These are phyloP conservation scores for Drosophila albomicans DNA, from an alignment of 1,140 invertebrate species.

Conservation along the genomic window DNA sequence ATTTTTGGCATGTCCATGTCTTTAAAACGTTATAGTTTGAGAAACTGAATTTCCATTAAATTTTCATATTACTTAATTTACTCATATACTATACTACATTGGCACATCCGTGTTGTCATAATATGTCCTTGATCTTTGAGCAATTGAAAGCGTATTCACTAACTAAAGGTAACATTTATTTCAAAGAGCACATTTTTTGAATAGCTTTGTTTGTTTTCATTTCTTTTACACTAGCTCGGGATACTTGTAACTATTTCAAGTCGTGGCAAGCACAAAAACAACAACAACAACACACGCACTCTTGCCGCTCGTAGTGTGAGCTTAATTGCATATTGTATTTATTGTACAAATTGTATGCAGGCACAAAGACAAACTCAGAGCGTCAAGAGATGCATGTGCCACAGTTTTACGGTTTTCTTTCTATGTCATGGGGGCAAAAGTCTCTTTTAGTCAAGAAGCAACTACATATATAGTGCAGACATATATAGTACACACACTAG, in stretches of 20 bases:
- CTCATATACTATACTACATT: too few relatives aligned
- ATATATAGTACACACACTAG: constrained; percentile 21
- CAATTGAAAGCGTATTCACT: constrained; percentile 1
- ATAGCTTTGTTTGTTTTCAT: constrained; percentile 49
- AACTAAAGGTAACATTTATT: not conserved
- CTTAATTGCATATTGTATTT: constrained; percentile 12
- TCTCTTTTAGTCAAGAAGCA: constrained; percentile 9
- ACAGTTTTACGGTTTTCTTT: constrained; percentile 55
- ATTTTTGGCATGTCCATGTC: too few relatives aligned
- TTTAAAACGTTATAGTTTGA: too few relatives aligned
- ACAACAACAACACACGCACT: not conserved
- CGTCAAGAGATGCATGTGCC: constrained; percentile 37
- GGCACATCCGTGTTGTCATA: not conserved
- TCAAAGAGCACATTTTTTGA: constrained; percentile 30
- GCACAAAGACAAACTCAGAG: constrained; percentile 27
- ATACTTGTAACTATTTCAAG: constrained; percentile 62
- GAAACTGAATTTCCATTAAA: too few relatives aligned
- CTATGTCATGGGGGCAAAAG: constrained; percentile 56
- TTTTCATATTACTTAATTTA: too few relatives aligned
- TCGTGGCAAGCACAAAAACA: constrained; percentile 14
- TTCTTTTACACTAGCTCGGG: constrained; percentile 45
- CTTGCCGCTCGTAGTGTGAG: constrained; percentile 12
- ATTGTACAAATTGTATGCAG: constrained; percentile 50
- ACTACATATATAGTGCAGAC: constrained; percentile 10
- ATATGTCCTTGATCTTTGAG: not conserved